These are phyloP conservation scores for Psilopsiagon aymara DNA, from an alignment of 2,113 vertebrate genomes.

Conservation along the genomic window DNA sequence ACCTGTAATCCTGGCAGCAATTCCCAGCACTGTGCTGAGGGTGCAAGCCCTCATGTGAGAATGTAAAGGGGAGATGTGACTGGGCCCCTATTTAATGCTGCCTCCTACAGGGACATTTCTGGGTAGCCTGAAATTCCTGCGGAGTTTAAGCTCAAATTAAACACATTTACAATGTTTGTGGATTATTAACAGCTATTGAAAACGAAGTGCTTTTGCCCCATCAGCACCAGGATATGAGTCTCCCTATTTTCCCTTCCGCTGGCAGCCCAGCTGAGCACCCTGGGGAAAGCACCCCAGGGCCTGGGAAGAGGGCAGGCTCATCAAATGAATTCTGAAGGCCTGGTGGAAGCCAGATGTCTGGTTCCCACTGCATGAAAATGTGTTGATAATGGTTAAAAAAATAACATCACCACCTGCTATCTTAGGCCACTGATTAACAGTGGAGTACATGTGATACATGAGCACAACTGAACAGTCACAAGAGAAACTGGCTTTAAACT, in stretches of 20 bases:
- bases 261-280: not conserved
- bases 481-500: not conserved
- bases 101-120: not conserved
- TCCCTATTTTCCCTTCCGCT: not conserved
- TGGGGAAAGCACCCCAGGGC: not conserved
- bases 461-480: not conserved
- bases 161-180: not conserved
- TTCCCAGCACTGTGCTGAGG: not conserved
- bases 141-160: not conserved
- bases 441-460: not conserved
- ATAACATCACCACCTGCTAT: not conserved
- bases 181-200: not conserved
- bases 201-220: not conserved
- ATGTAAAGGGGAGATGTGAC: not conserved
- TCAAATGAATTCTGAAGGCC: not conserved
- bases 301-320: not conserved
- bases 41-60: not conserved
- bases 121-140: not conserved
- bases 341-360: not conserved
- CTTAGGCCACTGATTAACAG: not conserved
- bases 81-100: rapidly evolving
- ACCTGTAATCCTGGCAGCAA: not conserved
- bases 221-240: not conserved
- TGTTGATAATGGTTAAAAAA: not conserved
- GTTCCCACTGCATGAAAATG: slow-evolving; percentile 3